Conservation (phyloP, 1,140 invertebrate species). For the Frieseomelitta varia region DNA sequence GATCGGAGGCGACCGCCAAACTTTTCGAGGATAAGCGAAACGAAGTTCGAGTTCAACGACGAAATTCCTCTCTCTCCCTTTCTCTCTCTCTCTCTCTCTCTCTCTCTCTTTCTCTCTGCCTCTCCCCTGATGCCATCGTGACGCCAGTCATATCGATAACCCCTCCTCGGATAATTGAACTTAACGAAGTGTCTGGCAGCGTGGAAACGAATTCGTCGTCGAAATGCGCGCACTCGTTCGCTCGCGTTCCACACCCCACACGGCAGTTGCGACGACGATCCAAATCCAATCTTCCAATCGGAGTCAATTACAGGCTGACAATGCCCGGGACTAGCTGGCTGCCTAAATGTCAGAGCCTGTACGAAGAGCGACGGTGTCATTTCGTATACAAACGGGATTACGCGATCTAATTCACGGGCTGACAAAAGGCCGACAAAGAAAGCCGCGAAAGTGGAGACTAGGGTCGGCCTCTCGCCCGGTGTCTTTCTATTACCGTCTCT, state of each 20-base stretch:
- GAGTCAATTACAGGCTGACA: constrained; percentile 81
- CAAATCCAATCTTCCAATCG: constrained; percentile 82
- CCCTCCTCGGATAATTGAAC: constrained; percentile 74
- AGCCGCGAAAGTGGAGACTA: constrained; percentile 69
- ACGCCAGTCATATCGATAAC: constrained; percentile 68
- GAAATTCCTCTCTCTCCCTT: constrained; percentile 4
- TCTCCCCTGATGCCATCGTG: constrained; percentile 10
- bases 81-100: constrained; percentile 14
- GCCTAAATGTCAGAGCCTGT: constrained; percentile 80
- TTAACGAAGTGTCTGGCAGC: constrained; percentile 78
- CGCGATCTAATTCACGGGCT: constrained; percentile 80
- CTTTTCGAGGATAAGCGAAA: constrained; percentile 37
- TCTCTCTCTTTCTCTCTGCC: constrained; percentile 19
- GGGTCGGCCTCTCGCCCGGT: constrained; percentile 13
- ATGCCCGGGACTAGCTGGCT: constrained; percentile 71
- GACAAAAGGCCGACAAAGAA: constrained; percentile 80
- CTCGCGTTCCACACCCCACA: constrained; percentile 42
- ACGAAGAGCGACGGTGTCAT: constrained; percentile 78
- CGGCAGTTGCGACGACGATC: constrained; percentile 74
- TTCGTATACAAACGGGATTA: constrained; percentile 82
- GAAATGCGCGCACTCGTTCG: constrained; percentile 39
- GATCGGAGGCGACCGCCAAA: constrained; percentile 16
- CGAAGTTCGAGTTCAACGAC: constrained; percentile 51
- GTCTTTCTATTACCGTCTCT: constrained; percentile 50
- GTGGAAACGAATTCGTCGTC: constrained; percentile 73